These are phyloP conservation scores for Bradypodion pumilum DNA, from an alignment of 2,797 vertebrate species.

Conservation along the genomic window DNA sequence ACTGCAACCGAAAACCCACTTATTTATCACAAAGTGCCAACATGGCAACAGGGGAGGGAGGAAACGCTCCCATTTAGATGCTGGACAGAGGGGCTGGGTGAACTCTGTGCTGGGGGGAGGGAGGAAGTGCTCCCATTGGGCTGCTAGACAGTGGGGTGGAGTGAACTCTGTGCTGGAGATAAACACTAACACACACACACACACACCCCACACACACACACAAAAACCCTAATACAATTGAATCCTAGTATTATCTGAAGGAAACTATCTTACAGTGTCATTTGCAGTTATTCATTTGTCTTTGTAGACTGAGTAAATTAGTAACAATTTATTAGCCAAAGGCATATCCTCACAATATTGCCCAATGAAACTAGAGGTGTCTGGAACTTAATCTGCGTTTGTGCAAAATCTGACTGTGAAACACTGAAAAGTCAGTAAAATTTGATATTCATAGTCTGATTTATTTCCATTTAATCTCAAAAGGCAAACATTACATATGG, in stretches of 20 bases:
- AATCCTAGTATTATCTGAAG: not conserved
- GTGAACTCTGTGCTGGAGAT: no score
- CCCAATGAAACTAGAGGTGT: not conserved
- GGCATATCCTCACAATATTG: not conserved
- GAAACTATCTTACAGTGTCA: not conserved
- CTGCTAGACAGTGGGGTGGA: no score
- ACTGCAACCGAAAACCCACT: no score
- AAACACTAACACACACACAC: no score
- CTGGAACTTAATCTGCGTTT: not conserved
- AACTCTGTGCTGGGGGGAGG: no score
- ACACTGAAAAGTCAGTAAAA: not conserved
- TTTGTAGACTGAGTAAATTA: constrained; percentile 1
- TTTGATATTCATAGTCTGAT: constrained; percentile 2
- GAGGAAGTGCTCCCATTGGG: no score
- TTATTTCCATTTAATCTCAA: not conserved
- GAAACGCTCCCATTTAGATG: no score
- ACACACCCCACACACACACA: no score
- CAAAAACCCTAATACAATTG: not conserved
- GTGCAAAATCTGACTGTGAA: not conserved
- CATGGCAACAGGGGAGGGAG: no score
- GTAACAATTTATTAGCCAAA: not conserved
- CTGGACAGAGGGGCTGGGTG: no score
- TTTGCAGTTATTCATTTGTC: not conserved
- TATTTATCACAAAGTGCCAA: no score
- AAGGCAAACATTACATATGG: not conserved